These are phyloP conservation scores for Macroramphosus scolopax DNA, from an alignment of 2,797 vertebrate species.

Conservation along the genomic window DNA sequence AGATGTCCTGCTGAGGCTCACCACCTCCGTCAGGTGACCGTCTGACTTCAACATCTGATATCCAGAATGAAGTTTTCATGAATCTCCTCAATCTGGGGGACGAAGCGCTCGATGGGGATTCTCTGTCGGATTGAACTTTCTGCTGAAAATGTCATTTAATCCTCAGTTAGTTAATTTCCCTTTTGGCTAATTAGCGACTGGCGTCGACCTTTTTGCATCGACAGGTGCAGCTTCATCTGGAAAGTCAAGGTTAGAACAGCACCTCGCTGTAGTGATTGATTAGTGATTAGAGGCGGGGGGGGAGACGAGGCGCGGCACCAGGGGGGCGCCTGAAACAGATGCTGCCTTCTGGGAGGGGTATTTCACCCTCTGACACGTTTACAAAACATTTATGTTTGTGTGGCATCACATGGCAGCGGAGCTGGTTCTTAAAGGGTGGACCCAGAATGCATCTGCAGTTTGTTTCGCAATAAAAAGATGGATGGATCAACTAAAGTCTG, in stretches of 20 bases:
- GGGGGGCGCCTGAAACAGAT: slow-evolving; percentile 25
- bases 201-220: slow-evolving; percentile 77
- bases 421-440: too few relatives aligned
- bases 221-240: slow-evolving; percentile 79
- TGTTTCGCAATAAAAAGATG: too few relatives aligned
- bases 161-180: slow-evolving; percentile 78
- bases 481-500: too few relatives aligned
- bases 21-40: slow-evolving; percentile 30
- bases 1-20: slow-evolving; percentile 6
- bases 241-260: slow-evolving; percentile 80
- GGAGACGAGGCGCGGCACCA: background rate
- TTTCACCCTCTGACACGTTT: slow-evolving; percentile 13
- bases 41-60: slow-evolving; percentile 43
- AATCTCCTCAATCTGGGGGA: slow-evolving; percentile 52
- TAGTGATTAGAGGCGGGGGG: slow-evolving; percentile 63
- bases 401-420: too few relatives aligned
- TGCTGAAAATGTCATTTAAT: slow-evolving; percentile 77
- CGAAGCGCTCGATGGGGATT: slow-evolving; percentile 56
- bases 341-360: slow-evolving; percentile 22
- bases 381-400: background rate
- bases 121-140: slow-evolving; percentile 66
- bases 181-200: slow-evolving; percentile 82
- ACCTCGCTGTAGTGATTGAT: slow-evolving; percentile 72
- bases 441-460: too few relatives aligned
- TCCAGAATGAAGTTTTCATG: slow-evolving; percentile 55